phyloP scores from a whole-genome alignment of 2,113 vertebrate genomes.

The Rhabdomys dilectus region DNA sequence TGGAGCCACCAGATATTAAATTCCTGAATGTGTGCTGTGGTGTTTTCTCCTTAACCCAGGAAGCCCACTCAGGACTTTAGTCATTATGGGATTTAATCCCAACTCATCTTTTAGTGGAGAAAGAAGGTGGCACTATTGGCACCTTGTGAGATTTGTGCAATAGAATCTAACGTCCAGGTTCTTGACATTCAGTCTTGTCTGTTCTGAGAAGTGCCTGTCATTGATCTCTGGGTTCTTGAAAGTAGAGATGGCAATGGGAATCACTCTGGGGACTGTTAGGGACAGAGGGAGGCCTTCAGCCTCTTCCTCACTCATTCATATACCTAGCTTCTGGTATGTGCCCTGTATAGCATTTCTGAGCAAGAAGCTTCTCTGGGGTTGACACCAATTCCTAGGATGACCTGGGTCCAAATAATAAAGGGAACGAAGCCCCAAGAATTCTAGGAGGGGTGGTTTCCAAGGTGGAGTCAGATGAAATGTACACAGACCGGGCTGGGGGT shows the following conservation, averaged over 20 bases:
- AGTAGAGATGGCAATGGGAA: not conserved
- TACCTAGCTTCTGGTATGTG: not conserved
- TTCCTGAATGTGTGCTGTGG: not conserved
- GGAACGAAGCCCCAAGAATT: not conserved
- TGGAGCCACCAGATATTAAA: not conserved
- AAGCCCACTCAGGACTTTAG: not conserved
- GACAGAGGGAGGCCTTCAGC: not conserved
- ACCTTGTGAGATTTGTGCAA: rapidly evolving
- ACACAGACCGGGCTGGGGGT: too few relatives aligned
- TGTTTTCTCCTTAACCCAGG: not conserved
- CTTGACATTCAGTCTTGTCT: conserved; percentile 46
- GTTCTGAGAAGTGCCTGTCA: conserved; percentile 44
- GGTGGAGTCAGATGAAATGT: not conserved
- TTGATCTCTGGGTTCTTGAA: conserved; percentile 51
- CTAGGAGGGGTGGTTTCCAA: not conserved
- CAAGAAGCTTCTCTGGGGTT: not conserved
- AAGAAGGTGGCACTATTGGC: not conserved
- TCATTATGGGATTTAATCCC: not conserved
- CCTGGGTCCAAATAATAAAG: not conserved
- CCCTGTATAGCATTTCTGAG: not conserved
- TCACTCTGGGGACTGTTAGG: not conserved
- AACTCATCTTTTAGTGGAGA: not conserved
- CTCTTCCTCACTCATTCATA: not conserved
- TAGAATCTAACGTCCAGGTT: conserved; percentile 28
- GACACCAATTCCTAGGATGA: not conserved